Base-by-base conservation (phyloP, 1,140 invertebrate genomes). In the Euborellia annulipes region DNA sequence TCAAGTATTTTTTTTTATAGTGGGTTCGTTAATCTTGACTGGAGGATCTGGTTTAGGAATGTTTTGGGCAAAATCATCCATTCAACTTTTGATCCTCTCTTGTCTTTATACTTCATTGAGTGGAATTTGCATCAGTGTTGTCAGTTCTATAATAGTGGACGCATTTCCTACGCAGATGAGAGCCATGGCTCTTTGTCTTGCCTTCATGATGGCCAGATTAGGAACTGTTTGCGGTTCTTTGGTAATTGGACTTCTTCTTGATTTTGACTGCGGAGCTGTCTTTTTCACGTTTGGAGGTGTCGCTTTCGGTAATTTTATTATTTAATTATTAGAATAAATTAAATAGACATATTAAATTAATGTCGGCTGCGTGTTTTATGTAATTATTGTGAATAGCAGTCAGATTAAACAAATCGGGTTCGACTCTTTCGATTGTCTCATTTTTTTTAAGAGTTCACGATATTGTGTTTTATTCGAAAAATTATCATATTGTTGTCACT, bases 81-180 rank as follows among this genome's bases (percentile, higher is more conserved):
- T 60, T 2, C 75, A 80, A 54, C 84, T 85, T 60, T 57, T 85
- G 50, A 65, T 81, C 16, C 63, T 83, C 13, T 82, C 79, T 0
- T 80, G 78, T 54, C 70, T 82, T 36, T 83, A 82, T 62, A 79
- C 82, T 64, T 78, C 79, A 0, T 62, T 82, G 13, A 82, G 79
- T 8, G 80, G 79, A 21, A 65, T 82, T 39, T 78, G 76, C 49
- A 82, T 82, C 55, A 79, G 77, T 60, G 68, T 79, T 43, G 72
- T 82, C 22, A 81, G 80, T 60, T 82, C 78, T 55, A 74, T 81
- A 13, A 73, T 82, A 54, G 79, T 82, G 43, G 79, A 83, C 59
- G 63, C 82, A 51, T 83, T 82, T 63, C 80, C 80, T 50, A 83
- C 80, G 38, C 80, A 82, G 66, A 68, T 83, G 53, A 78, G 79